Base-by-base conservation (phyloP, 2,797 vertebrate genomes). In the Cossypha polioptera region DNA sequence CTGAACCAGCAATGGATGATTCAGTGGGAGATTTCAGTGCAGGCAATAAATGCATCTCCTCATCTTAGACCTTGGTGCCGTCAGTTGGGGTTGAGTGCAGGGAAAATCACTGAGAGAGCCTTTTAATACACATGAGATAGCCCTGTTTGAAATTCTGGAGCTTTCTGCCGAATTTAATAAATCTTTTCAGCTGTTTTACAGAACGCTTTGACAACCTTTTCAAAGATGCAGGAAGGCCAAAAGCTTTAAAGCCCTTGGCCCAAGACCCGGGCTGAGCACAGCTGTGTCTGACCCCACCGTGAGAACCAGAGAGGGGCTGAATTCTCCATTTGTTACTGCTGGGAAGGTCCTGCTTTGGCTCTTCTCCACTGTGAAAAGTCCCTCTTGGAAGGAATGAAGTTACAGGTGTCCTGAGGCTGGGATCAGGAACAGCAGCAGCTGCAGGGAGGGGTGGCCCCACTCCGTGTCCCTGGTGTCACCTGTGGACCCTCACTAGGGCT, bases 241-340 rank as follows among this genome's bases (percentile, higher is more conserved):
- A 11, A 88, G 48, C 93, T 75, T 91, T 88, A 90, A 84, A 94
- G 38, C 62, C 90, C 53, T 94, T 92, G 92, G 95, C 80, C 93
- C 53, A 11, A 40, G 90, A 85, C 38, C 25, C 2, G 1, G 42
- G 73, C 71, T 1, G 16, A 95, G 86, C 84, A 55, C 94, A 96
- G 93, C 95, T 95, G 95, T 87, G 84, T n/a, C 81, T 77, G 85
- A 82, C 88, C 75, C 67, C 78, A 40, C 55, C 50, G 88, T 96
- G 94, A 97, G 96, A 97, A 96, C 75, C 65, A 86, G 83, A 91
- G 89, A 92, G 68, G 31, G 29, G 47, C 58, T 94, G 58, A 93
- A 80, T 93, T 92, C 73, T 78, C 36, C 5, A 1, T 72, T 73
- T 94, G 90, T 92, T 59, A 73, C 21, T 0, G 0, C 76, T 86